Base-by-base conservation (phyloP, 1,140 invertebrate genomes). In the Triops cancriformis region DNA sequence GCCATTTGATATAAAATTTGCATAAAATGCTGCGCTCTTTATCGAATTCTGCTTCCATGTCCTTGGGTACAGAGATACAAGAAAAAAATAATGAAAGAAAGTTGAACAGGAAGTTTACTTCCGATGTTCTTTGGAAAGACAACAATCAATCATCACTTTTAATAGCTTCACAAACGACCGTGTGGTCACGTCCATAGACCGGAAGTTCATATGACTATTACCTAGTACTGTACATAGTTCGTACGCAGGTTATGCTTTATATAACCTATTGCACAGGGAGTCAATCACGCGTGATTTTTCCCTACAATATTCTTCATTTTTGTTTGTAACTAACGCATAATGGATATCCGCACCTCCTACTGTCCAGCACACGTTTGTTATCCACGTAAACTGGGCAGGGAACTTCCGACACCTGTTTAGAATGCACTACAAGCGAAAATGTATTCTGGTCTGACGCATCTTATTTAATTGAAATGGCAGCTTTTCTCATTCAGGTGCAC, bases 341-440 rank as follows among this genome's bases (percentile, higher is more conserved):
- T n/a, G 14, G 10, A 23, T 64, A n/a, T 18, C 23, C 14, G 18
- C 51, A 14, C 51, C 51, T 64, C 23, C 18, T 64, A 64, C 51
- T 64, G 23, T 64, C 31, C 31, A 37, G 2, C 7, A 64, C 18
- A 64, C 23, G 18, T 64, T 23, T 64, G 51, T 14, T 10, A 23
- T 14, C n/a, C 23, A 64, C 23, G 51, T 64, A 64, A n/a, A n/a
- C 51, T 6, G n/a, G 23, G 18, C 23, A 23, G 51, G 45, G 51
- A 64, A 64, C 51, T 64, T 64, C 51, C 51, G 51, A 64, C 51
- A 64, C n/a, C 51, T 64, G 51, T 64, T 64, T n/a, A 37, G 51
- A 18, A 64, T 10, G 18, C 10, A 64, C 9, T 37, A 64, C 51
- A 64, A 64, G 18, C 14, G 51, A 18, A 14, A 64, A 23, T 6